phyloP scores from a whole-genome alignment of 1,140 invertebrate genomes.

The Ips nitidus region DNA sequence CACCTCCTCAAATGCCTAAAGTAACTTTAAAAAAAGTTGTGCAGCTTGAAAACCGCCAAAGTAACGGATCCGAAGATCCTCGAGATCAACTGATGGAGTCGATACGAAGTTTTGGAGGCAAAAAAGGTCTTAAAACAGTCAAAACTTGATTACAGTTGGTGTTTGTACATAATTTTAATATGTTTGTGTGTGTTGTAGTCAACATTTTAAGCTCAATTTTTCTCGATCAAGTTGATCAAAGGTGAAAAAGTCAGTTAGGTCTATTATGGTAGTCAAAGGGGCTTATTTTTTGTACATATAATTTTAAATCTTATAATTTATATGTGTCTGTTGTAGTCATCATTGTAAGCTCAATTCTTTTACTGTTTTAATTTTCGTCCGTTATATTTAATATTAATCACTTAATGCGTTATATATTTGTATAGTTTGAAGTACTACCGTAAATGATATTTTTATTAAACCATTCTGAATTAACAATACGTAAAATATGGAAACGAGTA shows the following conservation, averaged over 20 bases:
- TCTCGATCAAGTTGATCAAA: background rate
- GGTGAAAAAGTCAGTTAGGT: conserved; percentile 3
- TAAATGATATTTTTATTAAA: background rate
- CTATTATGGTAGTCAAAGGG: background rate
- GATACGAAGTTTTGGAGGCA: conserved; percentile 70
- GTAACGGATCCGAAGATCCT: conserved; percentile 55
- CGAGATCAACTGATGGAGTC: conserved; percentile 69
- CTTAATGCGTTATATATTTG: no score
- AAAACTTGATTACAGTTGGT: conserved; percentile 41
- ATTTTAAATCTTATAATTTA: conserved; percentile 18
- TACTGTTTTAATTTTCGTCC: no score
- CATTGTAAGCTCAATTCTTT: conserved; percentile 40
- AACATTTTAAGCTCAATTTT: conserved; percentile 7
- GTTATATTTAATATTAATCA: no score
- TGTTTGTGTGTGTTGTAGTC: background rate
- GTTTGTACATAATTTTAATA: conserved; percentile 4
- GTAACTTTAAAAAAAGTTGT: conserved; percentile 52
- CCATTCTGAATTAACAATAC: background rate
- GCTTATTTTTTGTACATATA: background rate
- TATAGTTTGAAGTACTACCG: background rate
- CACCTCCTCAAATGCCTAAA: conserved; percentile 55
- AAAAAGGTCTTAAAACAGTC: conserved; percentile 59
- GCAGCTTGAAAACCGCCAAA: conserved; percentile 2
- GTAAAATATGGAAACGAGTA: conserved; percentile 13
- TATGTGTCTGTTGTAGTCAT: conserved; percentile 39